phyloP scores from a whole-genome alignment of 2,888 invertebrate species.

The Plebejus melissa region DNA sequence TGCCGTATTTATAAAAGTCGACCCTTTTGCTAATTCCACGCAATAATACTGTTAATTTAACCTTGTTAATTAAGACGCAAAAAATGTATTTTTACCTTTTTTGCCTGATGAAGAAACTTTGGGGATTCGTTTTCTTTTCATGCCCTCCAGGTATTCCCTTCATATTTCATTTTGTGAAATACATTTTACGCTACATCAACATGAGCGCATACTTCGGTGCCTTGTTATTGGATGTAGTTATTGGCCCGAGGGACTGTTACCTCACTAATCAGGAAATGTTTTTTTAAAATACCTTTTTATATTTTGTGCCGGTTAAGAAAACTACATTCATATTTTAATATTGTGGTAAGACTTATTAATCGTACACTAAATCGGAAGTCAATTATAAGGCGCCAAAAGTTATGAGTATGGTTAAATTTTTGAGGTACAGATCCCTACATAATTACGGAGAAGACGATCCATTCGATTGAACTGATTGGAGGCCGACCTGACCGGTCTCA shows the following conservation, averaged over 20 bases:
- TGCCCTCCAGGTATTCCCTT: not conserved
- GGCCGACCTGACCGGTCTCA: too few species aligned
- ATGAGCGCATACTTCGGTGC: not conserved
- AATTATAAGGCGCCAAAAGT: too few species aligned
- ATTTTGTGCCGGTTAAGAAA: too few species aligned
- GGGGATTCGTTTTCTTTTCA: slow-evolving; percentile 20
- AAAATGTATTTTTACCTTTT: slow-evolving; percentile 29
- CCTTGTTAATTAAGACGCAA: slow-evolving; percentile 41
- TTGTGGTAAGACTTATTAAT: too few species aligned
- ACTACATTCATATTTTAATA: too few species aligned
- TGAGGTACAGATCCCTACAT: too few species aligned
- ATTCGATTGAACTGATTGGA: too few species aligned
- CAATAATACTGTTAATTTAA: slow-evolving; percentile 53
- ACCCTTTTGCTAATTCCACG: slow-evolving; percentile 42
- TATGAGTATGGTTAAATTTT: too few species aligned
- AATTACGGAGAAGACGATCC: too few species aligned
- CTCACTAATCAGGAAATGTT: not conserved
- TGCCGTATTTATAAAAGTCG: slow-evolving; percentile 59
- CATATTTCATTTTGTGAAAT: slow-evolving; percentile 1
- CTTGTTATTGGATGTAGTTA: not conserved
- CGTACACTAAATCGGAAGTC: too few species aligned
- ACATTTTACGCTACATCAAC: not conserved
- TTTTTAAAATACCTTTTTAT: too few species aligned
- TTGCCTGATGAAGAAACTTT: slow-evolving; percentile 26
- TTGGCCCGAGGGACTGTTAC: not conserved